Base-by-base conservation (phyloP, 2,888 invertebrate genomes). In the Masnerella sp. region DNA sequence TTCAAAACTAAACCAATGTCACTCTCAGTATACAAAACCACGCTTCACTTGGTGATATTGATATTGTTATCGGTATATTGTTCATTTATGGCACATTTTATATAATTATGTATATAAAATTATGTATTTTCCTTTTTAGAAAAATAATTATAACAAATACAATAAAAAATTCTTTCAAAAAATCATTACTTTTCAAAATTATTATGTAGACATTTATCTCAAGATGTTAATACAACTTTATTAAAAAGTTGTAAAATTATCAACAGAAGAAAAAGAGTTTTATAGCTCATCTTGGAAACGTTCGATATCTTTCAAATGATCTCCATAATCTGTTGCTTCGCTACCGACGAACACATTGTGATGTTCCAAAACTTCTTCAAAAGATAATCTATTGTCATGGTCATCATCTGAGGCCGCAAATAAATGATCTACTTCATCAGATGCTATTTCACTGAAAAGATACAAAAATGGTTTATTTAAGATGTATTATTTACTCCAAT, bases 261-360 rank as follows among this genome's bases (percentile, higher is more conserved):
- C 28, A 14, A 30, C 17, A 51, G 43, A 45, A 43, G 51, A 43
- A 17, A 15, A 20, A 32, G 9, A 22, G 12, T 75, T 77, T 86
- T 77, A 87, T 49, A 96, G 91, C 86, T 96, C 96, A 83, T 96
- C 96, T 62, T 91, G 89, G 80, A 95, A 93, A 73, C 90, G 89
- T 82, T 94, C 93, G 54, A 95, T 93, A 76, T 94, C 94, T 79
- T 94, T 92, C 69, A 96, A 89, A 85, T 96, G 95, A 83, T 94
- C 93, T 9, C 95, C 96, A 88, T 94, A 95, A 88, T 95, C 95
- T 0, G 96, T 95, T 4, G 94, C 96, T 89, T 97, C 96, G 84
- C 96, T 96, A 54, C 97, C 97, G 2, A 97, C 97, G 89, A 98
- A 98, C 52, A 92, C 91, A 76, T 95, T 94, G 86, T 97, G 94